Evolutionary conservation across 2,888 invertebrate species (phyloP).

Genomic region (Hydroisotoma schaefferi): DNA sequence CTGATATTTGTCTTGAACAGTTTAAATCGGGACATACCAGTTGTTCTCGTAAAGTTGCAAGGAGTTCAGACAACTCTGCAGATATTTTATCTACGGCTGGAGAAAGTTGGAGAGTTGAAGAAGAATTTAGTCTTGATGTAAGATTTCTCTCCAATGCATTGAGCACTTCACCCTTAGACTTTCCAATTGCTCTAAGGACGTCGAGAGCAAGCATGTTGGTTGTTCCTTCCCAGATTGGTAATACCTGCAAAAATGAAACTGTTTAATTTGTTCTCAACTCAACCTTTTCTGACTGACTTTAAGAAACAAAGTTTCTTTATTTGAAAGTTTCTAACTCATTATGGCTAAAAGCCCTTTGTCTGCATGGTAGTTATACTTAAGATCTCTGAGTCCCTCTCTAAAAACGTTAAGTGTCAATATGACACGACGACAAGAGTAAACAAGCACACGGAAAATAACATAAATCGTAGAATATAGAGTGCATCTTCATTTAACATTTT

Average conservation of each 20-base stretch:
- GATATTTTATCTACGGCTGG: not conserved
- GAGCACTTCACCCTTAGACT: slow-evolving; percentile 53
- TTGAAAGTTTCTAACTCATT: not conserved
- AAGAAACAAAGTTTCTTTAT: not conserved
- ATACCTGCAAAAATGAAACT: no score
- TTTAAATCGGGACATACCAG: slow-evolving; percentile 1
- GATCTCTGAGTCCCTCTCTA: no score
- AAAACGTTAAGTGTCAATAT: no score
- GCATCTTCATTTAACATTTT: no score
- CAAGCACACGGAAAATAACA: not conserved
- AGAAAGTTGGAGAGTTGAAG: slow-evolving; percentile 6
- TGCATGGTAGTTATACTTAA: no score
- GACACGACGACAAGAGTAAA: not conserved
- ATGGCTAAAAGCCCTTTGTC: not conserved
- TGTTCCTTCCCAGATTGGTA: slow-evolving; percentile 61
- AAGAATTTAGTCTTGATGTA: slow-evolving; percentile 41
- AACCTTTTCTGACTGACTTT: no score
- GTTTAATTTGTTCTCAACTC: no score
- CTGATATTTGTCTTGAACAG: not conserved
- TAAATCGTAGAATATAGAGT: not conserved
- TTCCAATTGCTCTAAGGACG: slow-evolving; percentile 56
- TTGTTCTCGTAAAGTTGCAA: slow-evolving; percentile 6
- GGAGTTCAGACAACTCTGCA: no score
- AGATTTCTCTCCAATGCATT: slow-evolving; percentile 51
- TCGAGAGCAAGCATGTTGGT: slow-evolving; percentile 59